phyloP scores from a whole-genome alignment of 2,888 invertebrate species.

The Drosophila diplacantha region DNA sequence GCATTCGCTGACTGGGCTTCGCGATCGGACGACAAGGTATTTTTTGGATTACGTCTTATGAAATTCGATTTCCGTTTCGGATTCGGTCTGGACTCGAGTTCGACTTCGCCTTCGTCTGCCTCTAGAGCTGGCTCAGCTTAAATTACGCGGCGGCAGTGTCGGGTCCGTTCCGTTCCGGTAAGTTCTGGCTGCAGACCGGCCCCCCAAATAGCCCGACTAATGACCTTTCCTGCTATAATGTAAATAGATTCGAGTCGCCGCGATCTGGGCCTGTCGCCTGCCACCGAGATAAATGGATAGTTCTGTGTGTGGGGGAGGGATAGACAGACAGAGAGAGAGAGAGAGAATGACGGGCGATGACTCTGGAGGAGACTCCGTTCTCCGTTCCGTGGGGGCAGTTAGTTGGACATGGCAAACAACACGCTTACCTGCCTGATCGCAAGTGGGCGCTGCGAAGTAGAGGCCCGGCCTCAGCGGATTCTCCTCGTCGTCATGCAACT shows the following conservation, averaged over 20 bases:
- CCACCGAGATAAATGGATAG: conserved; percentile 11
- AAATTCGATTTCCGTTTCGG: conserved; percentile 21
- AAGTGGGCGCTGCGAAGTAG: conserved; percentile 76
- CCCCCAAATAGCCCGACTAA: conserved; percentile 39
- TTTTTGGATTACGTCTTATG: conserved; percentile 19
- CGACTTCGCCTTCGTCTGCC: conserved; percentile 1
- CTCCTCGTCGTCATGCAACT: conserved; percentile 77
- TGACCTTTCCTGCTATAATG: conserved; percentile 44
- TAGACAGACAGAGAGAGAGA: conserved; percentile 11
- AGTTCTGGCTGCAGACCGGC: conserved; percentile 53
- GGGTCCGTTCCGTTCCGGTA: conserved; percentile 2
- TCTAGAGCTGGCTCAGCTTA: conserved; percentile 8
- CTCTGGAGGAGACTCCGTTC: conserved; percentile 6
- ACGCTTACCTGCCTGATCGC: conserved; percentile 78
- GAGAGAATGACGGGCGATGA: conserved; percentile 14
- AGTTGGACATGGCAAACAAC: conserved; percentile 76
- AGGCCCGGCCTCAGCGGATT: conserved; percentile 75
- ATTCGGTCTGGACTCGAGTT: conserved; percentile 9
- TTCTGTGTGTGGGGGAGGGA: not conserved
- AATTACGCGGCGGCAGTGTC: conserved; percentile 8
- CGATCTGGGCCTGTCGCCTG: conserved; percentile 30
- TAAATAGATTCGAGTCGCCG: conserved; percentile 35
- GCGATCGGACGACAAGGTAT: conserved; percentile 27
- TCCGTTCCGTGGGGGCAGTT: conserved; percentile 50
- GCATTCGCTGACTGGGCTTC: conserved; percentile 23